Conservation (phyloP, 2,888 invertebrate genomes). For the Azorinus chamasolen region DNA sequence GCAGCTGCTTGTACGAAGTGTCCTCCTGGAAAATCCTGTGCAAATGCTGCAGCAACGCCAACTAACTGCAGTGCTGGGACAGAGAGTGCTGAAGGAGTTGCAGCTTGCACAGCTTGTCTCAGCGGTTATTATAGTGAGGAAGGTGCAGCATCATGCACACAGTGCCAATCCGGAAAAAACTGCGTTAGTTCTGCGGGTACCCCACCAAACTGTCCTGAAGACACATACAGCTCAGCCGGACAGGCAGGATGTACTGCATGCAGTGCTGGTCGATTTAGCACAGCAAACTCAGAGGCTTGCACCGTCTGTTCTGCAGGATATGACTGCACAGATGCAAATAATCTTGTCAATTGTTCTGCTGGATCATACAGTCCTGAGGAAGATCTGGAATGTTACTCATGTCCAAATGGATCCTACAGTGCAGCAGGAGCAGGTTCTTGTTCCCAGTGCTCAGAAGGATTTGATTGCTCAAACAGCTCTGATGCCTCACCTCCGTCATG, state of each 20-base stretch:
- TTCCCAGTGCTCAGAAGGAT: conserved; percentile 51
- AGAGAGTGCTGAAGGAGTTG: conserved; percentile 5
- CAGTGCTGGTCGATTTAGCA: conserved; percentile 64
- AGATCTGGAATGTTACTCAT: conserved; percentile 55
- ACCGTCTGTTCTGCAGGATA: conserved; percentile 76
- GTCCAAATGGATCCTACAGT: conserved; percentile 57
- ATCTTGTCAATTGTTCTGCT: conserved; percentile 40
- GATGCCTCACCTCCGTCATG: conserved; percentile 41
- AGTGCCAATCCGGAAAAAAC: conserved; percentile 42
- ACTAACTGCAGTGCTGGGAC: conserved; percentile 73
- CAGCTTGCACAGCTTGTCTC: conserved; percentile 59
- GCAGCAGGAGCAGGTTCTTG: conserved; percentile 48
- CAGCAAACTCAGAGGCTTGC: conserved; percentile 62
- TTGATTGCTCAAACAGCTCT: conserved; percentile 51
- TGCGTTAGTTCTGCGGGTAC: conserved; percentile 20
- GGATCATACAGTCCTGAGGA: conserved; percentile 57
- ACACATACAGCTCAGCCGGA: conserved; percentile 58
- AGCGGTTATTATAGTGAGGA: conserved; percentile 73
- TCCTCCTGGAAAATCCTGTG: conserved; percentile 73
- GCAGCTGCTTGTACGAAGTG: conserved; percentile 69
- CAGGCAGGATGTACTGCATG: conserved; percentile 40
- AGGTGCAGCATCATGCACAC: conserved; percentile 21
- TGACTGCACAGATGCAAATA: conserved; percentile 1
- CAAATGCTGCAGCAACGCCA: conserved; percentile 58
- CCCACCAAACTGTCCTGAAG: conserved; percentile 32